Percentiles rank a stretch among this genome's conserved stretches.
phyloP scores from a whole-genome alignment of 2,888 invertebrate genomes.

The Acronicta aceris region DNA sequence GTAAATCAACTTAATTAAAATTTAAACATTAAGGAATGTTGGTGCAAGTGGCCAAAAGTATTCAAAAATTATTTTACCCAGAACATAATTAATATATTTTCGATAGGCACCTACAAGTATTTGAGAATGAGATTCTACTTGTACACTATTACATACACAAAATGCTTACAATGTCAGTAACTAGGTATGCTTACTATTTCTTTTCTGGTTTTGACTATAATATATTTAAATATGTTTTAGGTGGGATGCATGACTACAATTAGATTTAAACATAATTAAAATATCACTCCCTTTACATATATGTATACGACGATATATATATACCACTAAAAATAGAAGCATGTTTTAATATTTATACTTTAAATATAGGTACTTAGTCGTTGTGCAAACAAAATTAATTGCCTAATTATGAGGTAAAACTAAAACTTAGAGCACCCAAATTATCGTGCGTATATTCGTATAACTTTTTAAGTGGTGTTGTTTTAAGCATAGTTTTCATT shows the following conservation, averaged over 20 bases:
- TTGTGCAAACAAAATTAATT: no score
- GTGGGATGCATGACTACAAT: no score
- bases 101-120: background rate
- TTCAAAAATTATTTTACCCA: no score
- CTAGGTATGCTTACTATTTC: no score
- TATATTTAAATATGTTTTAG: no score
- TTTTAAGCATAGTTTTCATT: slow-evolving; percentile 8
- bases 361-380: no score
- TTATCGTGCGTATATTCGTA: slow-evolving; percentile 24
- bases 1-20: no score
- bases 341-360: no score
- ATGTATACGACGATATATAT: no score
- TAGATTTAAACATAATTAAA: background rate
- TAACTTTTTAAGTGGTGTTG: slow-evolving; percentile 8
- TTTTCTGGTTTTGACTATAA: background rate
- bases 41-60: no score
- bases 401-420: background rate
- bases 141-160: slow-evolving; percentile 4
- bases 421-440: slow-evolving; percentile 22
- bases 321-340: no score
- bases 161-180: background rate
- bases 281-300: background rate
- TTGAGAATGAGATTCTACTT: slow-evolving; percentile 21
- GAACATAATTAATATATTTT: slow-evolving; percentile 11
- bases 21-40: no score